Percentiles rank a stretch among this genome's conserved stretches.
These are phyloP conservation scores for Botia kubotai DNA, from an alignment of 2,797 vertebrate genomes.

Conservation along the genomic window DNA sequence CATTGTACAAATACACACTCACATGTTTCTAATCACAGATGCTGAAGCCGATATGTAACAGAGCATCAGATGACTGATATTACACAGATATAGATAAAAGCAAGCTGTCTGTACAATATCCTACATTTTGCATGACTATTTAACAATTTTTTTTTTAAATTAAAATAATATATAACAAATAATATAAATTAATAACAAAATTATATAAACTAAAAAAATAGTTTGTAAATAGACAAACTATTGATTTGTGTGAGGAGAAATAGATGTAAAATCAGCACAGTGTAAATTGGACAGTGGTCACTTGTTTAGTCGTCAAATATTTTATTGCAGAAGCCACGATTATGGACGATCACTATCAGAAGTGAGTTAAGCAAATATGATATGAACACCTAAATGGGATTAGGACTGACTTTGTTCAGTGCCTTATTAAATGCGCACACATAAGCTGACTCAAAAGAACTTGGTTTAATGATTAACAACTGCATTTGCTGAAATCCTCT, in stretches of 20 bases:
- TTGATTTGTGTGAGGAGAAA: neutral
- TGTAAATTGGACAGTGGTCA: too few relatives aligned
- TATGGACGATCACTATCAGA: too few relatives aligned
- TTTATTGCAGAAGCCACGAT: too few relatives aligned
- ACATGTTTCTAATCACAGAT: neutral
- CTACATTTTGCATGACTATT: neutral
- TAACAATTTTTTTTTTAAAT: too few relatives aligned
- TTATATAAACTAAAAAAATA: too few relatives aligned
- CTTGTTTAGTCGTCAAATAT: too few relatives aligned
- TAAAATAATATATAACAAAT: too few relatives aligned
- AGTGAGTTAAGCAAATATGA: neutral
- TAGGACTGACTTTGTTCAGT: neutral
- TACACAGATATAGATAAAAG: neutral
- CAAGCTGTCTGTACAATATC: neutral
- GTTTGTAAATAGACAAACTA: neutral
- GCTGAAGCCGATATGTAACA: conserved; percentile 17
- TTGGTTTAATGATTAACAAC: neutral
- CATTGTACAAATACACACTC: too few relatives aligned
- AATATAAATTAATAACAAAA: too few relatives aligned
- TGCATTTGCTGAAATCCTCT: neutral
- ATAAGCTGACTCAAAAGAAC: neutral
- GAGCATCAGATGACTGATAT: conserved; percentile 4
- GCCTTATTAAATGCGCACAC: neutral
- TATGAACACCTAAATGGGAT: neutral
- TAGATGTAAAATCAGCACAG: too few relatives aligned